These are phyloP conservation scores for Orbicella faveolata DNA, from an alignment of 64 coral and sea anemone genomes.

Conservation along the genomic window DNA sequence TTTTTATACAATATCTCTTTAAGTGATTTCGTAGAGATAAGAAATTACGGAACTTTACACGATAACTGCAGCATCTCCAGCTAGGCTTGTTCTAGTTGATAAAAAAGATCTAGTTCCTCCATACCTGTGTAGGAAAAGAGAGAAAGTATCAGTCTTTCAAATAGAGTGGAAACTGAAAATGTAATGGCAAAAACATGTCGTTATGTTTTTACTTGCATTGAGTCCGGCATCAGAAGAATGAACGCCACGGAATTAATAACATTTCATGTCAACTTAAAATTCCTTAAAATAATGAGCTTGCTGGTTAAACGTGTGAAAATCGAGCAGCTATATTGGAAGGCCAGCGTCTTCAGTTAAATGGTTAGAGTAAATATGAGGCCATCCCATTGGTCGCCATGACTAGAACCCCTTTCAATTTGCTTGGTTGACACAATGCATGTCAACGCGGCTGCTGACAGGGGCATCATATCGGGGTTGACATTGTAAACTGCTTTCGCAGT, in stretches of 20 bases:
- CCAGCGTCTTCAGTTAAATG: neutral
- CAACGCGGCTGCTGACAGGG: neutral
- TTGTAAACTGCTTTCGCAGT: constrained; percentile 22
- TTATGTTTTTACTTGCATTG: neutral
- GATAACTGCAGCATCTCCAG: neutral
- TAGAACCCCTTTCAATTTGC: neutral
- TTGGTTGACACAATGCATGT: constrained; percentile 13
- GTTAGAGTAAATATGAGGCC: constrained; percentile 2
- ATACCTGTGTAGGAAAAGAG: neutral
- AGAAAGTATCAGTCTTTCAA: neutral
- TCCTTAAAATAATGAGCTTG: constrained; percentile 26
- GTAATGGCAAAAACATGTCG: neutral
- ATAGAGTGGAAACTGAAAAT: neutral
- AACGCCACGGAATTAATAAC: constrained; percentile 1
- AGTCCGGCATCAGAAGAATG: neutral
- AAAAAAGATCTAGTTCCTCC: neutral
- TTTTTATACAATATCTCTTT: constrained; percentile 24
- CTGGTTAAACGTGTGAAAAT: neutral
- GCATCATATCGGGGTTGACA: constrained; percentile 37
- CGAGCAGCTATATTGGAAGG: constrained; percentile 12
- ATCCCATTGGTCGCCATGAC: constrained; percentile 15
- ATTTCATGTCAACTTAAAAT: constrained; percentile 30
- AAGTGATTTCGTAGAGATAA: neutral
- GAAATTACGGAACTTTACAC: neutral
- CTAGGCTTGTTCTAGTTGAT: neutral